A percentile compares a stretch with the other conserved stretches of the same genome.
Evolutionary conservation across 2,888 invertebrate species (phyloP).

Genomic region (Rhingia rostrata): DNA sequence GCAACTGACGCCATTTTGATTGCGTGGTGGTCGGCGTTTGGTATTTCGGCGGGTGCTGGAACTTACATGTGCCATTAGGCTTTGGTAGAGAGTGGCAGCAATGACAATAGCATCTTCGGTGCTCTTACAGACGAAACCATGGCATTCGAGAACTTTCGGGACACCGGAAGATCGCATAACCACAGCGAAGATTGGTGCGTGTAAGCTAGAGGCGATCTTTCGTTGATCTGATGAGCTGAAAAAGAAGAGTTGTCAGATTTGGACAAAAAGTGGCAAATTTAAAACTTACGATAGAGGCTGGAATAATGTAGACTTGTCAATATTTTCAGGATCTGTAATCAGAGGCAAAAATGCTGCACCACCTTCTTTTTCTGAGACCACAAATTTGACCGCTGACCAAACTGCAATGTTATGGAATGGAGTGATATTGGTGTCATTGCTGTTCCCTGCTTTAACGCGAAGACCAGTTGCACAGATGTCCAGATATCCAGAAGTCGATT

Average conservation of each 20-base stretch:
- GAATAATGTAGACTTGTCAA: slow-evolving; percentile 89
- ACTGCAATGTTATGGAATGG: slow-evolving; percentile 96
- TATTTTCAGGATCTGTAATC: slow-evolving; percentile 91
- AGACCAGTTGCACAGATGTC: slow-evolving; percentile 85
- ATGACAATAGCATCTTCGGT: slow-evolving; percentile 96
- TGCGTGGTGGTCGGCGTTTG: slow-evolving; percentile 85
- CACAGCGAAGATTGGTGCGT: slow-evolving; percentile 94
- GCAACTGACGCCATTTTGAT: slow-evolving; percentile 90
- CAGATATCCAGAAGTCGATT: slow-evolving; percentile 79
- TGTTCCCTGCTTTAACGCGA: slow-evolving; percentile 86
- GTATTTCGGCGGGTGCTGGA: slow-evolving; percentile 82
- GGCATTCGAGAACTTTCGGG: slow-evolving; percentile 92
- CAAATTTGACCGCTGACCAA: slow-evolving; percentile 95
- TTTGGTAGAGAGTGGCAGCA: slow-evolving; percentile 95
- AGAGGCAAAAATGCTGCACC: slow-evolving; percentile 91
- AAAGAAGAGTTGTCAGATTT: background rate
- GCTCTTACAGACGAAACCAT: slow-evolving; percentile 94
- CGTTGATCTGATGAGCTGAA: slow-evolving; percentile 81
- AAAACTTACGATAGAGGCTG: slow-evolving; percentile 81
- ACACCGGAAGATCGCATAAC: slow-evolving; percentile 92
- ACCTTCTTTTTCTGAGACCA: slow-evolving; percentile 86
- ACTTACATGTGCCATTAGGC: slow-evolving; percentile 91
- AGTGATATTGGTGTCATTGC: slow-evolving; percentile 84
- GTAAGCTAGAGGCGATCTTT: slow-evolving; percentile 84
- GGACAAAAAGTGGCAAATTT: background rate